phyloP scores from a whole-genome alignment of 2,113 vertebrate species.

The Rhinichthys klamathensis region DNA sequence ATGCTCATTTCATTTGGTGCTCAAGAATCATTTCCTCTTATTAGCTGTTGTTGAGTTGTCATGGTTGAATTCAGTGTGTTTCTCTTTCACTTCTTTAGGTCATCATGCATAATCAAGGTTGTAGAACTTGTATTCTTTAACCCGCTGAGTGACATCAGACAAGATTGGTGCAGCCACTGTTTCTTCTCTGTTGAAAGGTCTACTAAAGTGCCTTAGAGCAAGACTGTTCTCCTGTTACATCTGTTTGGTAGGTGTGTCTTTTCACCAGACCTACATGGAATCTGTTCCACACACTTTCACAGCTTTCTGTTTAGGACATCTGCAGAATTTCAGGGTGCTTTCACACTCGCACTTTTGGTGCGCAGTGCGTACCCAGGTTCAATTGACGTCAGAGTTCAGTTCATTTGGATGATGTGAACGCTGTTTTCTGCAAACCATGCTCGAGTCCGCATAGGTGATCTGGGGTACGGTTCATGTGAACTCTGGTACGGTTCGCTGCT shows the following conservation, averaged over 20 bases:
- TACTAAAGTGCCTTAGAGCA: slow-evolving; percentile 1
- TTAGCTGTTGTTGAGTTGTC: neutral
- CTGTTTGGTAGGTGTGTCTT: slow-evolving; percentile 17
- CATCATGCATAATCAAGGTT: slow-evolving; percentile 41
- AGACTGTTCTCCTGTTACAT: neutral
- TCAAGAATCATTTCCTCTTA: neutral
- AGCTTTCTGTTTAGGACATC: neutral
- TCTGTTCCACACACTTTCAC: neutral
- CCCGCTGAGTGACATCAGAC: slow-evolving; percentile 37
- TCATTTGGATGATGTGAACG: neutral
- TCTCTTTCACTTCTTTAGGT: slow-evolving; percentile 32
- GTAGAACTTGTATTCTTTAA: slow-evolving; percentile 44
- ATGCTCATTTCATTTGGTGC: neutral
- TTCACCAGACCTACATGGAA: neutral
- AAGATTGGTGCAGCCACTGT: neutral
- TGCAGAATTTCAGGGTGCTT: neutral
- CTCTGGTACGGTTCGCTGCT: no score
- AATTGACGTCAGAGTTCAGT: neutral
- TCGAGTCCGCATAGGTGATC: no score
- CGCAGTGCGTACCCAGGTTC: no score
- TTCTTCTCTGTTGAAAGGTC: neutral
- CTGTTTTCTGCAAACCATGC: no score
- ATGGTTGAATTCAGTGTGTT: neutral
- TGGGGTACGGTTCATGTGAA: no score
- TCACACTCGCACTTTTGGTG: neutral